Base-by-base conservation (phyloP, 2,113 vertebrate species). In the Cinclus cinclus region DNA sequence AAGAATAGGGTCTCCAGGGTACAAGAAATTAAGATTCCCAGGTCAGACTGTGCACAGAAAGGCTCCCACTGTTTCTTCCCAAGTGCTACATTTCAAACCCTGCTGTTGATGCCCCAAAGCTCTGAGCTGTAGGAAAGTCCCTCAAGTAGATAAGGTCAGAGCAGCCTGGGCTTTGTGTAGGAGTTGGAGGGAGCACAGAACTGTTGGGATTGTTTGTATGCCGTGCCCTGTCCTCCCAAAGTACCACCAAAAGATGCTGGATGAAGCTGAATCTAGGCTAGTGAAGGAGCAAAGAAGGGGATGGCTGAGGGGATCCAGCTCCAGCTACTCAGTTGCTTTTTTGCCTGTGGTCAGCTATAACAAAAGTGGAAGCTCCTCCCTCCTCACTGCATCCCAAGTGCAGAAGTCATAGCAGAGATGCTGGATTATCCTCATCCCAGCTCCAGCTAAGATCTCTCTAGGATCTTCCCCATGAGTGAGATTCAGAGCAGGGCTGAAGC, bases 111-210 rank as follows among this genome's bases (percentile, higher is more conserved):
- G n/a, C 33, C 67, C 49, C 65, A 68, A 53, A 82, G 46, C 46
- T 2, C 1, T 1, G 1, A 25, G 13, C 70, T 10, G 1, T 15
- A 39, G 33, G n/a, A 37, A 35, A 39, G 14, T 20, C 42, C 65
- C 49, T 73, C 33, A 21, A 80, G 41, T 11, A 60, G 49, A 11
- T 14, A 64, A 35, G 11, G 41, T 44, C 67, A 56, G 80, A 42
- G 44, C 33, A 92, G 30, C 28, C 21, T 58, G 42, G 56, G 47
- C n/a, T 85, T 90, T 5, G 1, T 35, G 80, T 35, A 50, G 47
- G 56, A 63, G n/a, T 1, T 11, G 60, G 47, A 83, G 47, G 17
- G 58, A 83, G 41, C 17, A 27, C 23, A 6, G 6, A 37, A 44
- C 41, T 35, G 7, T 37, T 50, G 16, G 47, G 41, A 22, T 23